A percentile compares a stretch with the other conserved stretches of the same genome.
phyloP scores from a whole-genome alignment of 2,888 invertebrate genomes.

The Phyto melanocephala region DNA sequence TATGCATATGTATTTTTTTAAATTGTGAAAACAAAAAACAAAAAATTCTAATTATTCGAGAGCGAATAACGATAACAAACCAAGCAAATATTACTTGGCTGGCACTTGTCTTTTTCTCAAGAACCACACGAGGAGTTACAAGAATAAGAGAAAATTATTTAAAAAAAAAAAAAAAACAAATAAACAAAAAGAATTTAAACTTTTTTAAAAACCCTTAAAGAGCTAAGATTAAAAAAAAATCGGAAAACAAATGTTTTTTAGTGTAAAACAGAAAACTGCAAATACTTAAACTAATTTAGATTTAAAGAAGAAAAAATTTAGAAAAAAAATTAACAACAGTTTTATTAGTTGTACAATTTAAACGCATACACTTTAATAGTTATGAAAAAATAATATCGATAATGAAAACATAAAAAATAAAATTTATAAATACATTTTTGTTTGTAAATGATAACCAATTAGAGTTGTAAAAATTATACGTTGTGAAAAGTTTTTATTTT shows the following conservation, averaged over 20 bases:
- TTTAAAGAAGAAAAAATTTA: background rate
- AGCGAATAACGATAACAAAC: background rate
- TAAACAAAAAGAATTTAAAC: constrained; percentile 44
- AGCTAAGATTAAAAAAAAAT: constrained; percentile 36
- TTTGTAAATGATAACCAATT: constrained; percentile 18
- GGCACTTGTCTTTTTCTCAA: constrained; percentile 63
- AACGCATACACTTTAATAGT: constrained; percentile 17
- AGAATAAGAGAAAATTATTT: constrained; percentile 13
- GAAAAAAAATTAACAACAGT: constrained; percentile 2
- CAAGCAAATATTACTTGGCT: constrained; percentile 50
- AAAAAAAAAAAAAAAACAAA: constrained; percentile 19
- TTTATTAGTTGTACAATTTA: constrained; percentile 25
- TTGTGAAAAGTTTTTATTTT: too few relatives aligned
- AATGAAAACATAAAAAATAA: background rate
- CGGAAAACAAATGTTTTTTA: constrained; percentile 12
- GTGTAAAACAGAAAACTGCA: constrained; percentile 25
- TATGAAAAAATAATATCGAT: background rate
- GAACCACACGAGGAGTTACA: too few relatives aligned
- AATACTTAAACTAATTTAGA: constrained; percentile 23
- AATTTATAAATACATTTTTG: constrained; percentile 10
- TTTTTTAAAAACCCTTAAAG: constrained; percentile 37
- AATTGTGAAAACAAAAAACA: background rate
- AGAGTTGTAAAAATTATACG: too few relatives aligned
- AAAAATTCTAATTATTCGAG: background rate
- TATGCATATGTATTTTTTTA: constrained; percentile 44